phyloP scores from a whole-genome alignment of 2,888 invertebrate species.

The Pheosia gnoma region DNA sequence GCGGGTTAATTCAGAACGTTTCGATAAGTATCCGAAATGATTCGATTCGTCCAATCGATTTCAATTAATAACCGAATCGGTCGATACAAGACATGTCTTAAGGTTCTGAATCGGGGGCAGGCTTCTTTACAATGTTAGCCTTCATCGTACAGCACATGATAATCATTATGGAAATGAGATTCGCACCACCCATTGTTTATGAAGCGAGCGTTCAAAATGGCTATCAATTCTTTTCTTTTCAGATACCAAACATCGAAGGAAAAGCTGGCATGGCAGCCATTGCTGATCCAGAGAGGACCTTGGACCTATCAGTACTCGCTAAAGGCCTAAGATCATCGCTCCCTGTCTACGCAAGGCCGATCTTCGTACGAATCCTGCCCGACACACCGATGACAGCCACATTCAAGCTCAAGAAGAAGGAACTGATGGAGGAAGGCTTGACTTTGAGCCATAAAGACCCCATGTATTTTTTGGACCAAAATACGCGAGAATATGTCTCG shows the following conservation, averaged over 20 bases:
- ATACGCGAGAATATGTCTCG: constrained; percentile 71
- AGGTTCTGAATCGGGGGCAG: too few species aligned
- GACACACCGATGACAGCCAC: constrained; percentile 93
- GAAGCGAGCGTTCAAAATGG: too few species aligned
- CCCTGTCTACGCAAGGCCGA: constrained; percentile 93
- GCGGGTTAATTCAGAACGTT: too few species aligned
- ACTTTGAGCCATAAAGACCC: constrained; percentile 87
- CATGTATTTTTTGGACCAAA: constrained; percentile 86
- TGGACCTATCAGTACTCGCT: constrained; percentile 83
- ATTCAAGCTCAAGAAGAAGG: constrained; percentile 96
- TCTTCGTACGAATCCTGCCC: constrained; percentile 92
- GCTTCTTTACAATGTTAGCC: too few species aligned
- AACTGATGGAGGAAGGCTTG: constrained; percentile 92
- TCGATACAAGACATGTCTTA: too few species aligned
- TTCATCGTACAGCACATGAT: too few species aligned
- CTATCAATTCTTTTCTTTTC: too few species aligned
- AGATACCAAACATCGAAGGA: constrained; percentile 92
- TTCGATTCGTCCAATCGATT: too few species aligned
- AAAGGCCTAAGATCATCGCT: constrained; percentile 81
- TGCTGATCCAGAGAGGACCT: constrained; percentile 87
- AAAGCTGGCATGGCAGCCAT: constrained; percentile 97
- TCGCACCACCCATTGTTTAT: too few species aligned
- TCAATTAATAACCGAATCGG: too few species aligned
- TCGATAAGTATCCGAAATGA: too few species aligned
- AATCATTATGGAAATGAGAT: too few species aligned